phyloP scores from a whole-genome alignment of 2,888 invertebrate species.

The Troides oblongomaculatus region DNA sequence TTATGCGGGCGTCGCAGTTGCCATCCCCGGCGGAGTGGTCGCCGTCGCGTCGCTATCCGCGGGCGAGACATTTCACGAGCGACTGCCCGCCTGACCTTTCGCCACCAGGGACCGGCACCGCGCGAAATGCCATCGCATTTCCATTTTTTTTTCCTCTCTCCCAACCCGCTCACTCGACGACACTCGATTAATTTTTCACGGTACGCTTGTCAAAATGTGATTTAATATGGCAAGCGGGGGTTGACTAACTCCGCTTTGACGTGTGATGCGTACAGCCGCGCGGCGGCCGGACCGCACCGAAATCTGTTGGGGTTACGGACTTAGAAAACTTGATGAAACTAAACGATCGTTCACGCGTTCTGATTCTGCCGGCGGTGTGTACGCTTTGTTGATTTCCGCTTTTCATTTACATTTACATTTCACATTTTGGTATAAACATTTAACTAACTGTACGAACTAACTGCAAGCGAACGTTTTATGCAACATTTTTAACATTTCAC shows the following conservation, averaged over 20 bases:
- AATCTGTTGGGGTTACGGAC: constrained; percentile 31
- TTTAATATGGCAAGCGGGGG: constrained; percentile 71
- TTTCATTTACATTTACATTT: not conserved
- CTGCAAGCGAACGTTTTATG: too few relatives aligned
- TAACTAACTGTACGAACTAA: too few relatives aligned
- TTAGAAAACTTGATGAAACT: constrained; percentile 25
- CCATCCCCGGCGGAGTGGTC: constrained; percentile 54
- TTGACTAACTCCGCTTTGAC: constrained; percentile 66
- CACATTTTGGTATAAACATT: too few relatives aligned
- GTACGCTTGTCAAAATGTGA: constrained; percentile 80
- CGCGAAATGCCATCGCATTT: constrained; percentile 75
- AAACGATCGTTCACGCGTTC: constrained; percentile 33
- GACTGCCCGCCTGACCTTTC: constrained; percentile 72
- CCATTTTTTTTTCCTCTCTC: constrained; percentile 49
- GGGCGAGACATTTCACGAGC: constrained; percentile 74
- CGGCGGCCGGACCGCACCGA: constrained; percentile 44
- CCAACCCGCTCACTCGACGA: constrained; percentile 63
- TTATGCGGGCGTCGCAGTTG: constrained; percentile 33
- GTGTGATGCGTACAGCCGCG: constrained; percentile 57
- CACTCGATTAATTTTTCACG: constrained; percentile 80
- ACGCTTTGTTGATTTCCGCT: constrained; percentile 20
- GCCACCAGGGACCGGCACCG: constrained; percentile 68
- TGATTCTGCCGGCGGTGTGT: constrained; percentile 21
- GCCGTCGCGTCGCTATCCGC: constrained; percentile 43
- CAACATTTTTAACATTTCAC: too few relatives aligned